Evolutionary conservation across 2,797 vertebrate species (phyloP).

Genomic region (Macropus fuliginosus): DNA sequence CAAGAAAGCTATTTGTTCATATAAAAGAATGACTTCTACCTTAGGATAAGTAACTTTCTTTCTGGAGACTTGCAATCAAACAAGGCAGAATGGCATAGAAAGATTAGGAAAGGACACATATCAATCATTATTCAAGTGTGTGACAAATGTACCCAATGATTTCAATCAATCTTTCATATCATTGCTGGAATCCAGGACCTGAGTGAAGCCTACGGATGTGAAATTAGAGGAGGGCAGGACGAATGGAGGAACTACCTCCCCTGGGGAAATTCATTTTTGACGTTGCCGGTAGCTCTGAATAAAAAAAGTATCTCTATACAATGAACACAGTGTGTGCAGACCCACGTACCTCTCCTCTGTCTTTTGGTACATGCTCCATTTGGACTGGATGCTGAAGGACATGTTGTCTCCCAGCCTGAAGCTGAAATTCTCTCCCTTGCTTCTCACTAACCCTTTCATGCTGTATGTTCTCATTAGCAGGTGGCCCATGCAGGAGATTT

Average conservation of each 20-base stretch:
- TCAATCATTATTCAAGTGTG: background rate
- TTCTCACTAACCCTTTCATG: background rate
- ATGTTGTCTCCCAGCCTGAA: background rate
- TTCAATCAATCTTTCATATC: background rate
- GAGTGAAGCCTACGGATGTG: background rate
- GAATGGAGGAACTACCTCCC: background rate
- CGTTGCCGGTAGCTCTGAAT: background rate
- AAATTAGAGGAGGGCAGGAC: background rate
- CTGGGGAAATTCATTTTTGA: background rate
- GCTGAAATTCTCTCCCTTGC: background rate
- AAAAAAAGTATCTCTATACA: background rate
- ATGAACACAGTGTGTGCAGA: background rate
- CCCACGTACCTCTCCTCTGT: background rate
- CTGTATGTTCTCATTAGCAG: conserved; percentile 55
- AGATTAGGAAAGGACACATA: background rate
- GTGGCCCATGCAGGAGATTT: background rate
- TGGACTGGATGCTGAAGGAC: background rate
- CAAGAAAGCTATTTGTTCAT: background rate
- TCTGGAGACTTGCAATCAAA: background rate
- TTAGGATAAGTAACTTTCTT: background rate
- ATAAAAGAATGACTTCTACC: background rate
- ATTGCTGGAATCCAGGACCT: background rate
- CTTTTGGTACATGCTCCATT: background rate
- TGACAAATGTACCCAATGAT: background rate
- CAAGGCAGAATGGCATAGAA: background rate